Percentiles rank a stretch among this genome's conserved stretches.
phyloP scores from a whole-genome alignment of 2,888 invertebrate genomes.

The Arctia plantaginis region DNA sequence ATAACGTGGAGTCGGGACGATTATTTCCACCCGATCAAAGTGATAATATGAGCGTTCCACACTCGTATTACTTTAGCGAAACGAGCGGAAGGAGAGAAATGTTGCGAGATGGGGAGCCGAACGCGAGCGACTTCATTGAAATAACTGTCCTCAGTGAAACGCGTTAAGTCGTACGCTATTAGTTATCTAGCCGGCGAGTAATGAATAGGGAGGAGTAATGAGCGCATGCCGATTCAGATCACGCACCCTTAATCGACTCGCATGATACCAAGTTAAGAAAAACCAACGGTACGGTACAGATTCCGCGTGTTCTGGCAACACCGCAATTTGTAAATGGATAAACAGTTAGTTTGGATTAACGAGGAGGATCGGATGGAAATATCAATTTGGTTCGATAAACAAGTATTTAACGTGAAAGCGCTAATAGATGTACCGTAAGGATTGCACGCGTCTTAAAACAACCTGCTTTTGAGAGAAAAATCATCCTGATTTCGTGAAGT shows the following conservation, averaged over 20 bases:
- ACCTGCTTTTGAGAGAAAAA: conserved; percentile 36
- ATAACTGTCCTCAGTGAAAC: conserved; percentile 70
- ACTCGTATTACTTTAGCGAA: conserved; percentile 47
- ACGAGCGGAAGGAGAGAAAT: conserved; percentile 34
- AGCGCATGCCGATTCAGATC: conserved; percentile 79
- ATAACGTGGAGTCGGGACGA: conserved; percentile 40
- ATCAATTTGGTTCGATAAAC: conserved; percentile 59
- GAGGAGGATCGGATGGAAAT: conserved; percentile 59
- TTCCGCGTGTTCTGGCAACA: conserved; percentile 63
- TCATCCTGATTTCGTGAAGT: conserved; percentile 39
- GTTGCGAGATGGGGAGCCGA: conserved; percentile 9
- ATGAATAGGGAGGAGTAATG: conserved; percentile 82
- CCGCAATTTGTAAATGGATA: conserved; percentile 60
- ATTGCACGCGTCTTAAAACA: conserved; percentile 31
- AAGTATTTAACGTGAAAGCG: conserved; percentile 56
- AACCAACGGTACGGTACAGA: conserved; percentile 60
- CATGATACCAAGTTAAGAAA: conserved; percentile 50
- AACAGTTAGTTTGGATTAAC: conserved; percentile 69
- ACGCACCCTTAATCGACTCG: conserved; percentile 78
- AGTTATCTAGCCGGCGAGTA: conserved; percentile 78
- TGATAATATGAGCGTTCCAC: conserved; percentile 56
- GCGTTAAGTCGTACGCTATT: conserved; percentile 74
- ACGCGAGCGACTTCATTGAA: conserved; percentile 67
- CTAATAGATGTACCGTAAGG: conserved; percentile 43
- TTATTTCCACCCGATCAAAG: conserved; percentile 51